Evolutionary conservation across 2,113 vertebrate genomes (phyloP), one percentile per base, ranked within the genome.

Genomic region (Dasyprocta punctata): DNA sequence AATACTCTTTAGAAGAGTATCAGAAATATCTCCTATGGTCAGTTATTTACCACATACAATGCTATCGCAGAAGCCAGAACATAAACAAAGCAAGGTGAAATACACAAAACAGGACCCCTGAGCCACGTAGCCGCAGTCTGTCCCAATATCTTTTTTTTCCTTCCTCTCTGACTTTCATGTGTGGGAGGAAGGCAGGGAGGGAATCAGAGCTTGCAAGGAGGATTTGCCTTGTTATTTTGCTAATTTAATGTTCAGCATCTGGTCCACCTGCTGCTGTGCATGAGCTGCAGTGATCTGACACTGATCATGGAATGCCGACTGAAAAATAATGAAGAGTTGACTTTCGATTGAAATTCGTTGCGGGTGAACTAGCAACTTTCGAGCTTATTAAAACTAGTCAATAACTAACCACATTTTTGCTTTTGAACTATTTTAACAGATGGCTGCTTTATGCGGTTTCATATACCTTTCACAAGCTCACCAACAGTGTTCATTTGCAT

Each of bases 311-410:
- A 96, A 93, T 58, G 71, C 88, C 92, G 93, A 96, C 93, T 83
- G 95, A 95, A 97, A 96, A 95, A 85, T 94, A 97, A 98, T 96
- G 92, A 97, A 95, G 90, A 95, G 58, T 73, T 58, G 47, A 87
- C 71, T 92, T 98, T 26, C 54, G 56, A 98, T 60, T 67, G 47
- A 96, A 97, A 97, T 90, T 94, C 85, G 89, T 86, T 86, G 71
- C 0, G 7, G 80, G 38, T 78, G 44, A 97, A 95, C 87, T 95
- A 95, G 90, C 58, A 95, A 44, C 90, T 96, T 90, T 82, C 41
- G 73, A 94, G 71, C 75, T 96, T 96, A 92, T 97, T 97, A 97
- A 96, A 78, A 94, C 69, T 82, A 95, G 95, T 95, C 81, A 77
- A 95, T 90, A 96, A 97, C 87, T 92, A 95, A 96, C 60, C 52